Evolutionary conservation across 2,797 vertebrate genomes (phyloP).

Genomic region (Eospalax fontanierii): DNA sequence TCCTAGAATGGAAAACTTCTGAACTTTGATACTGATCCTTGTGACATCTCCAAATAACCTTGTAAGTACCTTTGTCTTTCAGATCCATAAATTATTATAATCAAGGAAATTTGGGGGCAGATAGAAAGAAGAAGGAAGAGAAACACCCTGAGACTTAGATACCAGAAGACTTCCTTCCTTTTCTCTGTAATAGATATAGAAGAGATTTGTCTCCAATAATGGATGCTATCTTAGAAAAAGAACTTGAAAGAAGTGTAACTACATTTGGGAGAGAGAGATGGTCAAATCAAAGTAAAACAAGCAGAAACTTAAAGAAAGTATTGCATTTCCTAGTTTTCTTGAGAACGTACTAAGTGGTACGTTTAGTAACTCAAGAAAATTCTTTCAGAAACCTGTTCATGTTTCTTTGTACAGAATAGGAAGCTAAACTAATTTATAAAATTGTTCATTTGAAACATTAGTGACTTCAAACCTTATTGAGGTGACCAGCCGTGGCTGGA

Average conservation of each 20-base stretch:
- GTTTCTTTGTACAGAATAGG: background rate
- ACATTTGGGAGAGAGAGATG: no score
- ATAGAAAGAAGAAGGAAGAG: background rate
- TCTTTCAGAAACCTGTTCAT: fast-evolving
- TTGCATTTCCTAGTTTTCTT: background rate
- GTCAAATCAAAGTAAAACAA: background rate
- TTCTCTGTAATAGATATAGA: background rate
- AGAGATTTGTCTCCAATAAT: background rate
- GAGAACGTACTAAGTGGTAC: background rate
- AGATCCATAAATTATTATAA: background rate
- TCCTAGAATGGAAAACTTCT: background rate
- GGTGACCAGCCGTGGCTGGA: fast-evolving
- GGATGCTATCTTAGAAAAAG: background rate
- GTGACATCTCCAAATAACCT: background rate
- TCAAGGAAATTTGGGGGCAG: background rate
- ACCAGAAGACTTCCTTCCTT: background rate
- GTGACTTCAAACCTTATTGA: background rate
- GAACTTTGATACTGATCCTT: no score
- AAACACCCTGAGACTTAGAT: background rate
- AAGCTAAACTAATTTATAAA: background rate
- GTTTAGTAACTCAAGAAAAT: background rate
- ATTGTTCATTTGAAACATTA: background rate
- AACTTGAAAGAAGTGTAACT: background rate
- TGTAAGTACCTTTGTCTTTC: background rate
- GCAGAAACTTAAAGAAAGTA: background rate